These are phyloP conservation scores for Griposia aprilina DNA, from an alignment of 2,888 invertebrate genomes.

Conservation along the genomic window DNA sequence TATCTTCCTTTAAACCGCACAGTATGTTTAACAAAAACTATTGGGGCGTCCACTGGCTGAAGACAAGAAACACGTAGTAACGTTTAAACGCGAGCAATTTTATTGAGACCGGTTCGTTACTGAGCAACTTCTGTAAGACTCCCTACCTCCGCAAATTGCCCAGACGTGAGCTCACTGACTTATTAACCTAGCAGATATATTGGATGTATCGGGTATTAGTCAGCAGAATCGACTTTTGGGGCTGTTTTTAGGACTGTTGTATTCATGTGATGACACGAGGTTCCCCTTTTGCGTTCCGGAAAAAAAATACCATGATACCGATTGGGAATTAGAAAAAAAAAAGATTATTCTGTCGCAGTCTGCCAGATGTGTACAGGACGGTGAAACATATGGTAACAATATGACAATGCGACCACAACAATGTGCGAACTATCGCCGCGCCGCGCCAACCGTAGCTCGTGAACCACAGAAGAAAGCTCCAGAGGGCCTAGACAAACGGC, in stretches of 20 bases:
- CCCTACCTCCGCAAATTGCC: conserved; percentile 77
- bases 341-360: too few species aligned
- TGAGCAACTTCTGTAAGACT: conserved; percentile 77
- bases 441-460: too few species aligned
- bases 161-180: conserved; percentile 78
- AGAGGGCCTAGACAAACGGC: too few species aligned
- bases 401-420: neutral
- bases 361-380: neutral
- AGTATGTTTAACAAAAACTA: conserved; percentile 40
- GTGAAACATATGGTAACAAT: neutral
- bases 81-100: conserved; percentile 80
- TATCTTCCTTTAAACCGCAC: too few species aligned
- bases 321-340: neutral
- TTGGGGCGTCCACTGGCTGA: conserved; percentile 17
- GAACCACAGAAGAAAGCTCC: neutral
- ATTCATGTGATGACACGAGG: conserved; percentile 31
- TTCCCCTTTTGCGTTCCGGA: neutral
- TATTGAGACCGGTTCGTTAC: conserved; percentile 81
- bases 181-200: conserved; percentile 74
- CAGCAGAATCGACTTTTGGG: conserved; percentile 57
- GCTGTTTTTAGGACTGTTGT: conserved; percentile 31
- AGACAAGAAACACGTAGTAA: conserved; percentile 75
- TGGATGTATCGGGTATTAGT: conserved; percentile 64
- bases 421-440: too few species aligned
- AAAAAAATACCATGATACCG: neutral